Percentiles rank a stretch among this genome's conserved stretches.
These are phyloP conservation scores for Oryctolagus cuniculus DNA, from an alignment of 2,113 vertebrate genomes.

Conservation along the genomic window DNA sequence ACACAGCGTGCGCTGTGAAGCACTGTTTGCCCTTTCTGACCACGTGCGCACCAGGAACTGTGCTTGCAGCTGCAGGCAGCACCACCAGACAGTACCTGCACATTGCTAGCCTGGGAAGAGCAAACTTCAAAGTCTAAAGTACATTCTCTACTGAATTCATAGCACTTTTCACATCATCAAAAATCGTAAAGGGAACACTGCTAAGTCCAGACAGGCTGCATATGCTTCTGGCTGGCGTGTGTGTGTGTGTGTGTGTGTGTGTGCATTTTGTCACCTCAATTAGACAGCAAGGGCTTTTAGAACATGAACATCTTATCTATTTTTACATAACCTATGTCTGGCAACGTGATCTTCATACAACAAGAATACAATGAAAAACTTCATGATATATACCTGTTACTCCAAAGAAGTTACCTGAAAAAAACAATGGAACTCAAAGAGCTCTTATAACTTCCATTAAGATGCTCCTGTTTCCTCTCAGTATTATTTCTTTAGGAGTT, in stretches of 20 bases:
- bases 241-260: too few species aligned
- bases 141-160: too few species aligned
- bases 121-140: too few species aligned
- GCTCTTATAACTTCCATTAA: neutral
- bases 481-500: neutral
- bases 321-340: neutral
- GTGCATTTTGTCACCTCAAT: neutral
- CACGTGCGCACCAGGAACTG: too few species aligned
- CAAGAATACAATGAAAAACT: neutral
- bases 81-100: too few species aligned
- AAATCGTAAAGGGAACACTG: too few species aligned
- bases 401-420: slow-evolving; percentile 8
- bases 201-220: neutral
- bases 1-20: too few species aligned
- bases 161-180: too few species aligned
- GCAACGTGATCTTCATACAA: neutral
- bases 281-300: neutral
- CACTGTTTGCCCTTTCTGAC: too few species aligned
- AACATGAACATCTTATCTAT: neutral
- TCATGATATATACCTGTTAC: neutral
- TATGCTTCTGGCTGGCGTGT: neutral
- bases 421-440: neutral
- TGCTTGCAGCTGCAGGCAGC: too few species aligned
- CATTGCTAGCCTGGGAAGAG: too few species aligned
- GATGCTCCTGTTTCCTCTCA: neutral